Evolutionary conservation across 2,888 invertebrate genomes (phyloP).

Genomic region (Ctenicera cuprea): DNA sequence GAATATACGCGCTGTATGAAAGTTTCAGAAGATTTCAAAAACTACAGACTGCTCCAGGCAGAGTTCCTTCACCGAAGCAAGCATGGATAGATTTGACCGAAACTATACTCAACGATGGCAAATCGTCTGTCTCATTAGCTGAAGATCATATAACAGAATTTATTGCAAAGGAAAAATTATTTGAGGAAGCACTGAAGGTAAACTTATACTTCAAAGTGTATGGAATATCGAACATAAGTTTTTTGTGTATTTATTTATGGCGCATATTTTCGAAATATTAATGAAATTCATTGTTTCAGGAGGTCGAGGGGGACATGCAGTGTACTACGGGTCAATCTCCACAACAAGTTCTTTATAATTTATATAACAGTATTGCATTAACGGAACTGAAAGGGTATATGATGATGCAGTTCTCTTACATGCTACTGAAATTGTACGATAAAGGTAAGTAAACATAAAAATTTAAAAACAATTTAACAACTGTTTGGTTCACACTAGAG

Average conservation of each 20-base stretch:
- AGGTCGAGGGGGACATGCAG: conserved; percentile 68
- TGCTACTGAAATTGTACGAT: conserved; percentile 85
- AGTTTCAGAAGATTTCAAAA: conserved; percentile 79
- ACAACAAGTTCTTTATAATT: conserved; percentile 87
- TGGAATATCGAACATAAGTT: neutral
- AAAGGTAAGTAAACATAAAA: conserved; percentile 77
- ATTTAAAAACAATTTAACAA: too few relatives aligned
- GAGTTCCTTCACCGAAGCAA: conserved; percentile 71
- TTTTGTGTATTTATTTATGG: neutral
- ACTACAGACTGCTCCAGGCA: conserved; percentile 67
- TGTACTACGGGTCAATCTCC: conserved; percentile 86
- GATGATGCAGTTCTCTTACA: conserved; percentile 94
- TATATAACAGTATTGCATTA: conserved; percentile 87
- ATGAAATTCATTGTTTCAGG: conserved; percentile 49
- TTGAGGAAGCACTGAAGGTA: conserved; percentile 82
- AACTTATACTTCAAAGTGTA: neutral
- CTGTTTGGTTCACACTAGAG: neutral
- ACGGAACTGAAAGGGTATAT: conserved; percentile 91
- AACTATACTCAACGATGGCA: conserved; percentile 79
- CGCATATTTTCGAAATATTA: too few relatives aligned
- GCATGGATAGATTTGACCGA: conserved; percentile 81
- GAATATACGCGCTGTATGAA: conserved; percentile 81
- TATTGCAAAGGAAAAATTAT: conserved; percentile 79
- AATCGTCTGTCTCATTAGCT: conserved; percentile 76
- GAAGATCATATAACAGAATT: conserved; percentile 77